Conservation (phyloP, 1,140 invertebrate species). For the Riptortus pedestris region DNA sequence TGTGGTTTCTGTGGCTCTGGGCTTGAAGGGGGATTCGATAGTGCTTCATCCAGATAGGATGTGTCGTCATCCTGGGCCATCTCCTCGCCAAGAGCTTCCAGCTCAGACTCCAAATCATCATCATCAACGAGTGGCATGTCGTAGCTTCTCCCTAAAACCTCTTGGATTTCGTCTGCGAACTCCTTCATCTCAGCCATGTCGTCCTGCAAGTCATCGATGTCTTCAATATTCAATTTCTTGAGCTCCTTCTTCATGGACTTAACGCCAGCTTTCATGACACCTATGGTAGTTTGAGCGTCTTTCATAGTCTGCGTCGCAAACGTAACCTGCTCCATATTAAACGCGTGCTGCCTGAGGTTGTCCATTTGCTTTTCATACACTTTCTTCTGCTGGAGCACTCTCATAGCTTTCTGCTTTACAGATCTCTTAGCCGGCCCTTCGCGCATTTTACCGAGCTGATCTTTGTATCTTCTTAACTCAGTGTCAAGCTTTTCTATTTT, state of each 20-base stretch:
- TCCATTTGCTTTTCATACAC: background rate
- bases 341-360: background rate
- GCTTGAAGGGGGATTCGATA: no score
- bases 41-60: background rate
- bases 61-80: background rate
- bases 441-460: background rate
- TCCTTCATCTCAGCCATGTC: background rate
- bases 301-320: background rate
- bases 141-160: background rate
- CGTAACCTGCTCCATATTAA: background rate
- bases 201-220: background rate
- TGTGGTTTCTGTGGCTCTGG: no score
- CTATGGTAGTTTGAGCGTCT: background rate
- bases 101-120: background rate
- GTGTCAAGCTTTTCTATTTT: background rate
- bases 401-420: background rate
- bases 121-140: background rate
- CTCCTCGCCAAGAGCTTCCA: background rate
- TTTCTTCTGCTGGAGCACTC: background rate
- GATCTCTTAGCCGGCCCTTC: background rate
- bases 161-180: background rate
- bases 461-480: background rate
- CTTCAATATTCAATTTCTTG: background rate
- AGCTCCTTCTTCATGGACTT: background rate
- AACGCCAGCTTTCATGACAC: background rate